phyloP scores from a whole-genome alignment of 2,113 vertebrate species.

The Taurulus bubalis region DNA sequence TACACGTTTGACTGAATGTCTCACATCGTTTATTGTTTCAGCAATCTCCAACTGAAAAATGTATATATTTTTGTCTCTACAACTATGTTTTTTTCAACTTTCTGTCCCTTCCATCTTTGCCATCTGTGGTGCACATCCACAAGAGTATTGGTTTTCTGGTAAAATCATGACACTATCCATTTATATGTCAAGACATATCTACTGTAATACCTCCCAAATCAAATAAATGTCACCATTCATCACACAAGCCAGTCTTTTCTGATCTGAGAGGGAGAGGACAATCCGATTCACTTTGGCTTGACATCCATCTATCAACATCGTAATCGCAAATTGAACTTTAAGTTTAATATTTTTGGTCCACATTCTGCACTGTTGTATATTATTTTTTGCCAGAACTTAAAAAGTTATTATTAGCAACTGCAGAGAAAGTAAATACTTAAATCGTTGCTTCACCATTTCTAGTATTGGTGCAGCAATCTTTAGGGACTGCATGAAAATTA shows the following conservation, averaged over 20 bases:
- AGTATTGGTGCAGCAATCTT: background rate
- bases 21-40: background rate
- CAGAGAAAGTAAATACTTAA: background rate
- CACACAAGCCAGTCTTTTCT: slow-evolving; percentile 67
- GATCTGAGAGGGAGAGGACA: slow-evolving; percentile 67
- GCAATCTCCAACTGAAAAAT: slow-evolving; percentile 17
- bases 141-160: slow-evolving; percentile 61
- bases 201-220: slow-evolving; percentile 80
- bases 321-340: slow-evolving; percentile 64
- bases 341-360: slow-evolving; percentile 53
- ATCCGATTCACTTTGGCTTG: slow-evolving; percentile 72
- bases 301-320: slow-evolving; percentile 74
- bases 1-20: background rate
- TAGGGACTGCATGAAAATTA: background rate
- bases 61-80: background rate
- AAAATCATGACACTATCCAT: slow-evolving; percentile 78
- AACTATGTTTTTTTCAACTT: slow-evolving; percentile 14
- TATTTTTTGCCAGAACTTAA: background rate
- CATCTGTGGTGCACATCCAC: slow-evolving; percentile 51
- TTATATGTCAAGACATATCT: slow-evolving; percentile 81
- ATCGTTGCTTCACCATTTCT: background rate
- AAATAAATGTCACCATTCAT: slow-evolving; percentile 82
- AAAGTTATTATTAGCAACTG: background rate
- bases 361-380: slow-evolving; percentile 23
- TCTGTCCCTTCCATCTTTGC: slow-evolving; percentile 37